Evolutionary conservation across 92 coral and sea anemone genomes (phyloP).

Genomic region (Virgularia gustaviana): DNA sequence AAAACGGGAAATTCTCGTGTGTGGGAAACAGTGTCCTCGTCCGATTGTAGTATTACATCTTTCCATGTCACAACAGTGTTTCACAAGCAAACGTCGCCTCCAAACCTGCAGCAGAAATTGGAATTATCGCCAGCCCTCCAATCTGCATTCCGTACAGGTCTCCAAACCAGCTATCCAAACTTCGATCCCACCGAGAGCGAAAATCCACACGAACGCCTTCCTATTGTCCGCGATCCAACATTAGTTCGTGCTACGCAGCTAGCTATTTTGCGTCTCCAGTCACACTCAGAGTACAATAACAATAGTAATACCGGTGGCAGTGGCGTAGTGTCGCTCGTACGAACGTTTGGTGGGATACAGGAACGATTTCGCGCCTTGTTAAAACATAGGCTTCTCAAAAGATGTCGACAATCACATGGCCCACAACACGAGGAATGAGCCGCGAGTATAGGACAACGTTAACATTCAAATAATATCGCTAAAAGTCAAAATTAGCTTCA

Average conservation of each 20-base stretch:
- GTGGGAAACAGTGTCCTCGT: background rate
- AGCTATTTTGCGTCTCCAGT: background rate
- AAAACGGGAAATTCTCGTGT: constrained; percentile 7
- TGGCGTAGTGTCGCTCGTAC: background rate
- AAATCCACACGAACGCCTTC: constrained; percentile 12
- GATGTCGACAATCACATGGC: background rate
- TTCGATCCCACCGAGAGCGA: constrained; percentile 20
- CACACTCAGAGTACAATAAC: too few relatives aligned
- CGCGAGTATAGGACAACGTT: background rate
- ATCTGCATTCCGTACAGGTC: background rate
- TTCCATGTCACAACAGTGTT: background rate
- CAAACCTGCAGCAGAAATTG: background rate
- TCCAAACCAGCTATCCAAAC: background rate
- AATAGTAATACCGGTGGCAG: too few relatives aligned
- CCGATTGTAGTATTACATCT: background rate
- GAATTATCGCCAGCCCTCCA: background rate
- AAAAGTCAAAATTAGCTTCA: background rate
- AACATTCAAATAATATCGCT: background rate
- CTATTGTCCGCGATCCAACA: constrained; percentile 16
- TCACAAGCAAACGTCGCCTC: background rate
- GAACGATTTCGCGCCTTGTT: constrained; percentile 2
- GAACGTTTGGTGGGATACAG: constrained; percentile 3
- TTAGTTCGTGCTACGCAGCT: constrained; percentile 18
- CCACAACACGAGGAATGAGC: constrained; percentile 4
- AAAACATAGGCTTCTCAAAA: background rate